Conservation (phyloP, 2,797 vertebrate species). For the Halcyon smyrnensis region DNA sequence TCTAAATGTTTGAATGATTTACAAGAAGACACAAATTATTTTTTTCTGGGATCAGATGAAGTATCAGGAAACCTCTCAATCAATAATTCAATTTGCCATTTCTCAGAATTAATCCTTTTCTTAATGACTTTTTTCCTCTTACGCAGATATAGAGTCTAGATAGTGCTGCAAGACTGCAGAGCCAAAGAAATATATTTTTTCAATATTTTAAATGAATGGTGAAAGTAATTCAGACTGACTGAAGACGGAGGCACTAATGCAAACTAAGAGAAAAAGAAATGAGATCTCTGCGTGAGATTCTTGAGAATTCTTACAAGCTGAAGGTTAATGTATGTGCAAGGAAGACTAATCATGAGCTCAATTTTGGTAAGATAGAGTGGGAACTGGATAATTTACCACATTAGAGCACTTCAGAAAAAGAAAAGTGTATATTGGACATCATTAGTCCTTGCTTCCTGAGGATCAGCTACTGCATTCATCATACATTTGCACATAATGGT, state of each 20-base stretch:
- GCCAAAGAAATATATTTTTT: not conserved
- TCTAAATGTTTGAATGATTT: not conserved
- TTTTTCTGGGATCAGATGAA: not conserved
- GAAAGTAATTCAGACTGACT: not conserved
- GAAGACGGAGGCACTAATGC: not conserved
- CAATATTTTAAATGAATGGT: not conserved
- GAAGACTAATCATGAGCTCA: not conserved
- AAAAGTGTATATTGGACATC: not conserved
- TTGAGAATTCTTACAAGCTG: not conserved
- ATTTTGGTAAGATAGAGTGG: not conserved
- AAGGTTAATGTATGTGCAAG: not conserved
- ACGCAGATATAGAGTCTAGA: not conserved
- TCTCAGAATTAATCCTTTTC: constrained; percentile 16
- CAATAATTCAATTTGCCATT: not conserved
- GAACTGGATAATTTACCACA: not conserved
- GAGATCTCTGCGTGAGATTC: not conserved
- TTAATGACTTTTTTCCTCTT: not conserved
- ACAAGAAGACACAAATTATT: not conserved
- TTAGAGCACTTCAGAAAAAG: not conserved
- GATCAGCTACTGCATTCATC: not conserved
- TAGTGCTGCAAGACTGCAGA: not conserved
- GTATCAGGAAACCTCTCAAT: not conserved
- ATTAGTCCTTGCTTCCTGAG: not conserved
- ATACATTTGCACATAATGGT: not conserved
- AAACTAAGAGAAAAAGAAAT: not conserved